Percentiles rank a stretch among this genome's conserved stretches.
These are phyloP conservation scores for Pyrrhosoma nymphula DNA, from an alignment of 2,888 invertebrate species.

Conservation along the genomic window DNA sequence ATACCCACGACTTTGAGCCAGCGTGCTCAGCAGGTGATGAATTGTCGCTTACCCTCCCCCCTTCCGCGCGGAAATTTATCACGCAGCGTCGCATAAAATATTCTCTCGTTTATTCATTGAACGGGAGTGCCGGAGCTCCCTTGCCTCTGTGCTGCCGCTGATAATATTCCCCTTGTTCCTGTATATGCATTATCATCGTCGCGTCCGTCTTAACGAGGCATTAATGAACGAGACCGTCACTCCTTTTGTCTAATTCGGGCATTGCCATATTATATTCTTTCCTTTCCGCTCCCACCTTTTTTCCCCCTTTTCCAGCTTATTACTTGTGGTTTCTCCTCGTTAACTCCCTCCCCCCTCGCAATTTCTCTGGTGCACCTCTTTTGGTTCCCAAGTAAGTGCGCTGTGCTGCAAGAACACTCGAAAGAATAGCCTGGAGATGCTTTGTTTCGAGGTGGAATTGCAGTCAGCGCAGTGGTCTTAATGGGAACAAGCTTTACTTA, in stretches of 20 bases:
- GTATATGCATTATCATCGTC: background rate
- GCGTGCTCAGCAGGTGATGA: background rate
- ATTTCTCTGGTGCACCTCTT: background rate
- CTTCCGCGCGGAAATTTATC: background rate
- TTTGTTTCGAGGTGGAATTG: background rate
- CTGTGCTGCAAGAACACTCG: background rate
- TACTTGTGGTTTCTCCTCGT: background rate
- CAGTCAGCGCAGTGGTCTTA: background rate
- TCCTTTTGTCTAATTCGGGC: constrained; percentile 1
- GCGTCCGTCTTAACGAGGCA: constrained; percentile 33
- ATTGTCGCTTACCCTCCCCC: background rate
- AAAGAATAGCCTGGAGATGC: background rate
- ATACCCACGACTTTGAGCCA: background rate
- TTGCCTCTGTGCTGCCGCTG: background rate
- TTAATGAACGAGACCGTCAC: background rate
- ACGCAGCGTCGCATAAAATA: background rate
- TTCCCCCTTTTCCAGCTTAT: background rate
- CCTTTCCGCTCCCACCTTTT: background rate
- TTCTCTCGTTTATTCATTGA: constrained; percentile 28
- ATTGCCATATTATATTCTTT: background rate
- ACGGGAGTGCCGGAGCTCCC: background rate
- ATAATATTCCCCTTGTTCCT: constrained; percentile 2
- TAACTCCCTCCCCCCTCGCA: background rate
- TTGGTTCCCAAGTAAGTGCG: background rate
- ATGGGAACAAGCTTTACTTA: background rate